Evolutionary conservation across 2,888 invertebrate species (phyloP).

Genomic region (Nephrotoma flavescens): DNA sequence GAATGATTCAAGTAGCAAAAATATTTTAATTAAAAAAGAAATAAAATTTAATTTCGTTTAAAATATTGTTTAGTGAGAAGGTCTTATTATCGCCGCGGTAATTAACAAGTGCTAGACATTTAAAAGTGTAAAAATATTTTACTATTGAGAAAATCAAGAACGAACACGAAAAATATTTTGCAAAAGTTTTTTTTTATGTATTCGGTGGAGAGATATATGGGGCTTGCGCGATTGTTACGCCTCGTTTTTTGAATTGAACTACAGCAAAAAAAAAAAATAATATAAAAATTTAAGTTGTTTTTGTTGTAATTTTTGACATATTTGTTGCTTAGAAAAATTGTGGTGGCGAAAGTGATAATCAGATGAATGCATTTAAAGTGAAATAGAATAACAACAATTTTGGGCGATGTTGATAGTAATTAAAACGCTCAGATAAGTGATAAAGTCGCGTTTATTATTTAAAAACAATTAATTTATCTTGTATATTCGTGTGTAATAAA

Average conservation of each 20-base stretch:
- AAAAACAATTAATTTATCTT: not conserved
- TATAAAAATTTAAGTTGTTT: not conserved
- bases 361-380: not conserved
- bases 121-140: not conserved
- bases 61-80: not conserved
- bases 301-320: not conserved
- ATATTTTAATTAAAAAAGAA: not conserved
- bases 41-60: not conserved
- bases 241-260: not conserved
- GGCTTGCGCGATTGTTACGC: not conserved
- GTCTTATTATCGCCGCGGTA: not conserved
- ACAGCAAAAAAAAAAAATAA: not conserved
- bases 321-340: not conserved
- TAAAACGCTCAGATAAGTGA: not conserved
- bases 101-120: not conserved
- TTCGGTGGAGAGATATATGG: not conserved
- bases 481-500: not conserved
- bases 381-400: not conserved
- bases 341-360: not conserved
- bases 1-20: not conserved
- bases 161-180: not conserved
- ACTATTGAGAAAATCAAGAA: not conserved
- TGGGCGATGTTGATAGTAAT: not conserved
- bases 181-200: not conserved
- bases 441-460: not conserved